Evolutionary conservation across 2,113 vertebrate species (phyloP).

Genomic region (Hippoglossus stenolepis): DNA sequence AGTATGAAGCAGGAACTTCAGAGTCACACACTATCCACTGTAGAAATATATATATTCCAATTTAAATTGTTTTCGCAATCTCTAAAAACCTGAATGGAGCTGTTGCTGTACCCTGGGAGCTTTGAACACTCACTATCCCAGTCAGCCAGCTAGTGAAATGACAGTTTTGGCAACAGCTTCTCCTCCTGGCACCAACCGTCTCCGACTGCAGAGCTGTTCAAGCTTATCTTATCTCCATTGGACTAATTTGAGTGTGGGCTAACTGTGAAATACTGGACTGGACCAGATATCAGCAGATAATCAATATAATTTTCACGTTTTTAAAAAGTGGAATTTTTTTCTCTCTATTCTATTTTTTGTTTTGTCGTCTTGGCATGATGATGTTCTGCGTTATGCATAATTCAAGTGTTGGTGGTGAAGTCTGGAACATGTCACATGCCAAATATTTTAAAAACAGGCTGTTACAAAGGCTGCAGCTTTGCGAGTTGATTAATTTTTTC

Average conservation of each 20-base stretch:
- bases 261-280: not conserved
- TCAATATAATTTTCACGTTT: not conserved
- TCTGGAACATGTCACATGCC: not conserved
- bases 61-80: slow-evolving; percentile 31
- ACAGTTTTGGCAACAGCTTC: slow-evolving; percentile 47
- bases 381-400: not conserved
- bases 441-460: not conserved
- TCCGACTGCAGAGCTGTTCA: slow-evolving; percentile 26
- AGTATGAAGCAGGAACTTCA: not conserved
- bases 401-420: slow-evolving; percentile 12
- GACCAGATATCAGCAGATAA: slow-evolving; percentile 6
- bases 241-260: slow-evolving; percentile 35
- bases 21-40: slow-evolving; percentile 5
- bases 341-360: not conserved
- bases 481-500: not conserved
- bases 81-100: slow-evolving; percentile 33
- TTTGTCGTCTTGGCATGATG: not conserved
- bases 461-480: not conserved
- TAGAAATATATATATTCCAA: slow-evolving; percentile 29
- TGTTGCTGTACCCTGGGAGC: slow-evolving; percentile 12
- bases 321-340: not conserved
- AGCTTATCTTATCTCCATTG: slow-evolving; percentile 36
- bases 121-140: slow-evolving; percentile 21
- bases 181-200: slow-evolving; percentile 14
- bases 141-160: slow-evolving; percentile 40